phyloP scores from a whole-genome alignment of 2,888 invertebrate genomes.

The Lycophotia porphyrea region DNA sequence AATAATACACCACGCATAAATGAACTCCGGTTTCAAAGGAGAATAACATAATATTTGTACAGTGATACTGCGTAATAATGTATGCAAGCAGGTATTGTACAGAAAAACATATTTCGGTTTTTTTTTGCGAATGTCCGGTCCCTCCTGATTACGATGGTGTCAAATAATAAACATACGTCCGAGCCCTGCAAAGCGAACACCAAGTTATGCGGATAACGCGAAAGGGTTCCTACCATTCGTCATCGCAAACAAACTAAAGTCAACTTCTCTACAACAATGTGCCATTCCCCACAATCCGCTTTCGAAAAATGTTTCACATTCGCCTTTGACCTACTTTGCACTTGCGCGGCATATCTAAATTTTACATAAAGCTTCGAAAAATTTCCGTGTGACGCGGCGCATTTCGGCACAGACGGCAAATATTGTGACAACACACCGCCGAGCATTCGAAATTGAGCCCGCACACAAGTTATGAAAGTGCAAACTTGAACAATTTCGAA shows the following conservation, averaged over 20 bases:
- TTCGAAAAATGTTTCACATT: conserved; percentile 62
- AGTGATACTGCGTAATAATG: neutral
- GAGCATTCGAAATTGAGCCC: conserved; percentile 66
- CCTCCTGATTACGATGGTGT: conserved; percentile 30
- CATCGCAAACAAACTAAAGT: conserved; percentile 64
- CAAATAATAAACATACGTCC: conserved; percentile 50
- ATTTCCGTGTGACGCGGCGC: conserved; percentile 74
- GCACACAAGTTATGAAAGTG: conserved; percentile 57
- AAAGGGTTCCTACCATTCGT: conserved; percentile 60
- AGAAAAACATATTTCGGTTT: conserved; percentile 20
- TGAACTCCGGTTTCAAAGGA: neutral
- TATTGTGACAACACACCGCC: conserved; percentile 72
- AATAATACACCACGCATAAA: neutral
- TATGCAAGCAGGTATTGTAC: neutral
- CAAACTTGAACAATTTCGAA: conserved; percentile 66
- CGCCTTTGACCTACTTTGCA: conserved; percentile 68
- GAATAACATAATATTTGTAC: neutral
- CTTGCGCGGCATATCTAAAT: conserved; percentile 68
- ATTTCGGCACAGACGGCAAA: conserved; percentile 73
- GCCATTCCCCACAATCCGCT: conserved; percentile 60
- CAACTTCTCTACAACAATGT: conserved; percentile 65
- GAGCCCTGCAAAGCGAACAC: conserved; percentile 23
- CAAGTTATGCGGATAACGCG: conserved; percentile 50
- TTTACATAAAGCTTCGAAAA: conserved; percentile 74
- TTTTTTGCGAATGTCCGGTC: conserved; percentile 34